Evolutionary conservation across 2,113 vertebrate genomes (phyloP), one percentile per base, ranked within the genome.

Genomic region (Boulengeromyrus knoepffleri): DNA sequence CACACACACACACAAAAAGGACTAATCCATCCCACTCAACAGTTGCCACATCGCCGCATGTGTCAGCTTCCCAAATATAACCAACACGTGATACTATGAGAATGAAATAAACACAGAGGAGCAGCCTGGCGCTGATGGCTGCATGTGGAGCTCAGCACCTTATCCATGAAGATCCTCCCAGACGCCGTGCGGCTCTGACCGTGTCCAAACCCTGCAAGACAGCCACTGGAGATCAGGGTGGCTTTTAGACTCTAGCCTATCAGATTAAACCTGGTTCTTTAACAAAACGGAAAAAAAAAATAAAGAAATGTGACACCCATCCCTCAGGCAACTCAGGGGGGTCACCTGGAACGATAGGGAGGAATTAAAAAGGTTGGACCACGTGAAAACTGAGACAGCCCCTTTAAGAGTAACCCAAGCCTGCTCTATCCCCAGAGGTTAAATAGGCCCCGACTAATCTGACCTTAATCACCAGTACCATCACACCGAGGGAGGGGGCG

Each of bases 391-490:
- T 49, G 52, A 90, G 70, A 84, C 47, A 53, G 70, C 15, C 70
- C n/a, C 87, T 84, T 62, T 88, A 50, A 47, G 47, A 2, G 90
- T 58, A 90, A 88, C 87, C 5, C 39, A 80, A 90, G 36, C n/a
- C 50, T 42, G n/a, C 50, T 62, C 17, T 19, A 15, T 90, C n/a
- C 85, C 74, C 77, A 56, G 50, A 83, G 90, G 87, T 53, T 88
- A 84, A 88, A 74, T 47, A 85, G 87, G n/a, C 85, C 70, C 56
- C 5, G 39, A 31, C 90, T 62, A 88, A 88, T 56, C 39, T 88
- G 87, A 58, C 90, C 56, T 39, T 88, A 90, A 90, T 90, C 90
- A 85, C 36, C 70, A 84, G 77, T 89, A 10, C 49, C 39, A 42
- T 50, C 77, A 56, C 47, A 89, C 50, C 13, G 77, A 36, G 8